Evolutionary conservation across 2,797 vertebrate species (phyloP).

Genomic region (Pitangus sulphuratus): DNA sequence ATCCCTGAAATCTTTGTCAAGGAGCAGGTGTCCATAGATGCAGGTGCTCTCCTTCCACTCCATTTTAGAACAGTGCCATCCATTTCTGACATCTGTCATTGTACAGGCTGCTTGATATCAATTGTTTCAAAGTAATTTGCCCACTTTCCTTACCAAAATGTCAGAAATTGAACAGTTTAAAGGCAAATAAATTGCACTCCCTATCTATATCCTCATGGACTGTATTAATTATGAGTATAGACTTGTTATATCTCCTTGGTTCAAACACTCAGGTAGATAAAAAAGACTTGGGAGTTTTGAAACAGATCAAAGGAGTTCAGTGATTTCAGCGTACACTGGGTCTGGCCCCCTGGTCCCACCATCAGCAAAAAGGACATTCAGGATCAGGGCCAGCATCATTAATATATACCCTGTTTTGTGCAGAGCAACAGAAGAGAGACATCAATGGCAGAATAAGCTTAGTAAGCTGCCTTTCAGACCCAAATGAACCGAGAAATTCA

Average conservation of each 20-base stretch:
- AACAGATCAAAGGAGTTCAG: neutral
- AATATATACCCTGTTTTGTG: neutral
- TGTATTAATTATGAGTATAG: neutral
- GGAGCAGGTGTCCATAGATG: neutral
- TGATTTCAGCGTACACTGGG: neutral
- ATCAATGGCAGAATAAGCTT: conserved; percentile 48
- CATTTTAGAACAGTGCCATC: neutral
- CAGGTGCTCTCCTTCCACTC: neutral
- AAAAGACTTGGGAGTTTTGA: conserved; percentile 28
- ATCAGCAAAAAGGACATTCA: conserved; percentile 22
- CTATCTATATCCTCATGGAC: neutral
- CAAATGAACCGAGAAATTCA: conserved; percentile 49
- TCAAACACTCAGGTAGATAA: conserved; percentile 33
- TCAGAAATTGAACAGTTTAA: neutral
- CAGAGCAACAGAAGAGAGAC: conserved; percentile 21
- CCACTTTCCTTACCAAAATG: neutral
- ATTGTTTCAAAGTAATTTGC: neutral
- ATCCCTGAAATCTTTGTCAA: neutral
- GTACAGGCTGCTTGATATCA: neutral
- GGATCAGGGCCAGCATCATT: conserved; percentile 6
- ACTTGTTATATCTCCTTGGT: neutral
- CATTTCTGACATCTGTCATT: neutral
- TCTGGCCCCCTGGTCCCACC: neutral
- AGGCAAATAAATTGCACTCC: neutral
- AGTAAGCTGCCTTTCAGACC: conserved; percentile 47